Conservation (phyloP, 2,113 vertebrate species). For the Chlamydotis undulata region DNA sequence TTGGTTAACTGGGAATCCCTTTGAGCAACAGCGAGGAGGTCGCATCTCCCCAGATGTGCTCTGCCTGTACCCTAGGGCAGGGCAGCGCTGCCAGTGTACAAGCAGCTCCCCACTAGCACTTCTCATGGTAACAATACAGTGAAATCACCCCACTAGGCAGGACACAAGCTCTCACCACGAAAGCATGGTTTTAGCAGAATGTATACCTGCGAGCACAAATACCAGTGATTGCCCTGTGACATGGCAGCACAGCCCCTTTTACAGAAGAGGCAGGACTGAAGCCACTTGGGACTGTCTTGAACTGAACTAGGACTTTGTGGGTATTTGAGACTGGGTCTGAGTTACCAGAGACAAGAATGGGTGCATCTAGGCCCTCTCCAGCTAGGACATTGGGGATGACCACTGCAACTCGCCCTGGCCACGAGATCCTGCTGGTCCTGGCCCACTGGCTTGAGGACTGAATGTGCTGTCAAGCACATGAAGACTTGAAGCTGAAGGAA, state of each 20-base stretch:
- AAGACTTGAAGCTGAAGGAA: neutral
- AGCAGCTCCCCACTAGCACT: neutral
- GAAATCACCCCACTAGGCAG: neutral
- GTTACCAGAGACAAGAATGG: neutral
- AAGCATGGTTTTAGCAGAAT: neutral
- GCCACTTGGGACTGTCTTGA: neutral
- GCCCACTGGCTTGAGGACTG: neutral
- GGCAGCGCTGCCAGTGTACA: neutral
- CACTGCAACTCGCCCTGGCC: neutral
- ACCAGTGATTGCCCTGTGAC: neutral
- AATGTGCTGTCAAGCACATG: neutral
- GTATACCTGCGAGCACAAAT: neutral
- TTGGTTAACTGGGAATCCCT: conserved; percentile 40
- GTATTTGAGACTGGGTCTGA: neutral
- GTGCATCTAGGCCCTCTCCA: neutral
- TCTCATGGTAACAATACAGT: neutral
- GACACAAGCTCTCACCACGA: neutral
- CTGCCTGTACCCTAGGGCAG: neutral
- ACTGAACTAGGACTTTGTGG: neutral
- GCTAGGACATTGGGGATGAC: neutral
- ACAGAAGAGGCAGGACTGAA: neutral
- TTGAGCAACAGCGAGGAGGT: conserved; percentile 6
- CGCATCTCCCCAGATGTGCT: neutral
- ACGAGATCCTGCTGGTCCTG: neutral
- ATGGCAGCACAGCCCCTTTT: neutral